Conservation (phyloP, 2,888 invertebrate species). For the Listrodromus nycthemerus region DNA sequence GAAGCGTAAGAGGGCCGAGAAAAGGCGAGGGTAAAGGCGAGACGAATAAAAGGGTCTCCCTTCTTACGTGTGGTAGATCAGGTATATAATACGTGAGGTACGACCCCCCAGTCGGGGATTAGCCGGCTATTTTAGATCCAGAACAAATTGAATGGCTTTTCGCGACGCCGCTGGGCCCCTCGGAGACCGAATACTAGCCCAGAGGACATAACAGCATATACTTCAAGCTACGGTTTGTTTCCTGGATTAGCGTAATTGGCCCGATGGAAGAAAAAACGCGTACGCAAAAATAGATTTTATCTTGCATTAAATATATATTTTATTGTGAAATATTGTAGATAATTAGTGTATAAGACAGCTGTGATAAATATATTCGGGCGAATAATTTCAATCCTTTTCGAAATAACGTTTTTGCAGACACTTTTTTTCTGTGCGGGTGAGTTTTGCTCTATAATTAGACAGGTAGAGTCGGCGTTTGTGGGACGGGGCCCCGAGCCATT, state of each 20-base stretch:
- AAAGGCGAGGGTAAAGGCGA: constrained; percentile 16
- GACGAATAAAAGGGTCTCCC: constrained; percentile 32
- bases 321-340: too few relatives aligned
- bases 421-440: too few relatives aligned
- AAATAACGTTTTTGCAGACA: too few relatives aligned
- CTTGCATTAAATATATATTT: too few relatives aligned
- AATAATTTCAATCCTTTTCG: too few relatives aligned
- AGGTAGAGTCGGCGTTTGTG: constrained; percentile 6
- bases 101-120: constrained; percentile 63
- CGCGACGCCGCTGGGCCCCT: constrained; percentile 40
- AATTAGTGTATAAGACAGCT: too few relatives aligned
- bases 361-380: too few relatives aligned
- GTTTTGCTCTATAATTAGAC: constrained; percentile 49
- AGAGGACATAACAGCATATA: constrained; percentile 5
- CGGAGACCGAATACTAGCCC: constrained; percentile 4
- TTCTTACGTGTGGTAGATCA: constrained; percentile 34
- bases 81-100: constrained; percentile 66
- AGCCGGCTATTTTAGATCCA: constrained; percentile 65
- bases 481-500: background rate
- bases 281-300: too few relatives aligned
- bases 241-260: constrained; percentile 43
- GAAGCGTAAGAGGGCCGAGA: background rate
- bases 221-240: constrained; percentile 9
- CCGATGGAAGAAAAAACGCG: background rate
- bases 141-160: constrained; percentile 71